A percentile compares a stretch with the other conserved stretches of the same genome.
Conservation (phyloP, 1,140 invertebrate species). For the Hypothenemus hampei region DNA sequence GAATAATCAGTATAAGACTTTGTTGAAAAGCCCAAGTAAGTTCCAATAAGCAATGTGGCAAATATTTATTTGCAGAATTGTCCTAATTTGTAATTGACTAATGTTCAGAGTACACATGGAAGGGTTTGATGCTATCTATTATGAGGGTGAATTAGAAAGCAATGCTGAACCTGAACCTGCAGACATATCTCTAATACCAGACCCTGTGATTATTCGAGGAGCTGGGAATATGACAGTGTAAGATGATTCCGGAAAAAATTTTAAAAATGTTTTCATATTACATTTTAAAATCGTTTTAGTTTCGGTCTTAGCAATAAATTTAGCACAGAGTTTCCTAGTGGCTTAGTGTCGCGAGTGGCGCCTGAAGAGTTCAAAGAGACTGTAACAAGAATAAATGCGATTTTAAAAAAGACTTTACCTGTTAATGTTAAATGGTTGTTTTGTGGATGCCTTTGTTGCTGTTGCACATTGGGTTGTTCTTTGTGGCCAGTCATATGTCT, state of each 20-base stretch:
- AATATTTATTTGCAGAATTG: too few species aligned
- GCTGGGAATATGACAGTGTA: constrained; percentile 96
- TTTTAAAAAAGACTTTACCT: constrained; percentile 89
- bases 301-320: constrained; percentile 95
- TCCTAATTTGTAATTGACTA: too few species aligned
- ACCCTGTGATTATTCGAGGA: constrained; percentile 86
- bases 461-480: constrained; percentile 93
- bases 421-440: constrained; percentile 94
- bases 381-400: constrained; percentile 84
- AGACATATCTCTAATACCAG: constrained; percentile 69
- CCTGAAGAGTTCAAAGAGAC: constrained; percentile 94
- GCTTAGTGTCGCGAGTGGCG: constrained; percentile 83
- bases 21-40: too few species aligned
- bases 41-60: too few species aligned
- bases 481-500: constrained; percentile 96
- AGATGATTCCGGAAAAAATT: constrained; percentile 46
- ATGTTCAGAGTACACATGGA: constrained; percentile 76
- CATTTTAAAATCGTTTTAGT: constrained; percentile 52
- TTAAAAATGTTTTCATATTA: neutral
- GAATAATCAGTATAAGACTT: too few species aligned
- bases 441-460: constrained; percentile 95
- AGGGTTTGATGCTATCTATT: constrained; percentile 92
- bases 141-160: constrained; percentile 71
- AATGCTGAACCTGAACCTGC: constrained; percentile 69
- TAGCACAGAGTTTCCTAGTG: constrained; percentile 85